phyloP scores from a whole-genome alignment of 1,140 invertebrate genomes.

The Hyles euphorbiae region DNA sequence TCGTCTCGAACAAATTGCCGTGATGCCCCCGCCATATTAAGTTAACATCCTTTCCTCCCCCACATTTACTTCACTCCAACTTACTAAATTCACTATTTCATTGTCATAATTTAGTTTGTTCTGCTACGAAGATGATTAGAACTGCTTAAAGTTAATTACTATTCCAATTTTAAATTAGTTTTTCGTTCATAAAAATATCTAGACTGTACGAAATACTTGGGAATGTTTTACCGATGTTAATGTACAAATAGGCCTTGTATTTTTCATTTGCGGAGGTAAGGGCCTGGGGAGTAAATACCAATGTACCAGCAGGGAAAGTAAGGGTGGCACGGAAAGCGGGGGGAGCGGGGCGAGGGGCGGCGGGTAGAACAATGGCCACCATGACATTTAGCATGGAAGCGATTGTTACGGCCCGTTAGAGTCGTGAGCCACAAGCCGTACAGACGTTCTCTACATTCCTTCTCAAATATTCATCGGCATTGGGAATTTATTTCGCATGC shows the following conservation, averaged over 20 bases:
- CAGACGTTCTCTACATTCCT: constrained; percentile 37
- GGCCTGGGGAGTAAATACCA: constrained; percentile 58
- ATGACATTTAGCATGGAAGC: constrained; percentile 73
- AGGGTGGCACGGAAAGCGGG: constrained; percentile 31
- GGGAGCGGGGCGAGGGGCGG: constrained; percentile 25
- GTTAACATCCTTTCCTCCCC: constrained; percentile 52
- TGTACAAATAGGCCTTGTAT: constrained; percentile 24
- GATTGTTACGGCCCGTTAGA: constrained; percentile 68
- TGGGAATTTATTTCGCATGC: too few relatives aligned
- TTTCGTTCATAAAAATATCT: background rate
- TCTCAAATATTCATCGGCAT: constrained; percentile 33
- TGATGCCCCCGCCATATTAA: constrained; percentile 69
- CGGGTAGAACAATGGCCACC: constrained; percentile 66
- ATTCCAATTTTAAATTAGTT: too few relatives aligned
- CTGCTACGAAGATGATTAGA: constrained; percentile 39
- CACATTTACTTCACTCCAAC: constrained; percentile 49
- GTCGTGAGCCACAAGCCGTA: constrained; percentile 53
- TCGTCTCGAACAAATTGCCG: constrained; percentile 72
- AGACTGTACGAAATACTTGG: constrained; percentile 1
- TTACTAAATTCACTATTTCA: constrained; percentile 58
- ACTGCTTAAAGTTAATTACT: constrained; percentile 24
- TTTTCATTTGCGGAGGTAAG: constrained; percentile 54
- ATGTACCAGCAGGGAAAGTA: constrained; percentile 37
- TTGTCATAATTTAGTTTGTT: constrained; percentile 54
- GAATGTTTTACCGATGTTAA: background rate